Conservation (phyloP, 2,113 vertebrate species). For the Merops nubicus region DNA sequence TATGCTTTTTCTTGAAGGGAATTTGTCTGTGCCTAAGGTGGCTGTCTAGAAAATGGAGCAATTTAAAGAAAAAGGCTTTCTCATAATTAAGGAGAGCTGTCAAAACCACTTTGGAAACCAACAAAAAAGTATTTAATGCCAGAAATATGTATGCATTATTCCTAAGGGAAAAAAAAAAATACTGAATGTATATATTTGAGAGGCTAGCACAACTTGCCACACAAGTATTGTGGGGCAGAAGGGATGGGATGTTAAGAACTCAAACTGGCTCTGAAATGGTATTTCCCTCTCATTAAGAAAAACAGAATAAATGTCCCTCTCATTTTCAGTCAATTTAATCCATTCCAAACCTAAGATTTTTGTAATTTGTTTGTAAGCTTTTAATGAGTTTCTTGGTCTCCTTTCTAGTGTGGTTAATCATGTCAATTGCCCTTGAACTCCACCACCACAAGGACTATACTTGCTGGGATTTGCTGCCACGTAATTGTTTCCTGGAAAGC, state of each 20-base stretch:
- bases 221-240: neutral
- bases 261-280: neutral
- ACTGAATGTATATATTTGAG: neutral
- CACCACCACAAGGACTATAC: neutral
- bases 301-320: neutral
- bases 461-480: neutral
- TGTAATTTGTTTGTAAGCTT: neutral
- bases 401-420: neutral
- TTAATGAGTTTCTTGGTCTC: neutral
- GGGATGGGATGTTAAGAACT: neutral
- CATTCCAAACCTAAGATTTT: neutral
- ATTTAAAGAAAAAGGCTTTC: conserved; percentile 27
- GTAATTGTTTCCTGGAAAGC: neutral
- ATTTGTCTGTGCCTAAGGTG: neutral
- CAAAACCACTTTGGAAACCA: conserved; percentile 25
- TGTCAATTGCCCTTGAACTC: neutral
- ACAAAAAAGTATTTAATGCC: neutral
- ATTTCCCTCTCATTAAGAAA: neutral
- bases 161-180: neutral
- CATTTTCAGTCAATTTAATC: fast-evolving
- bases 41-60: conserved; percentile 12
- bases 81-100: neutral
- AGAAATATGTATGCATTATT: conserved; percentile 2
- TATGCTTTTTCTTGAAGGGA: neutral
- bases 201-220: neutral